Conservation (phyloP, 2,113 vertebrate genomes). For the Egretta garzetta region DNA sequence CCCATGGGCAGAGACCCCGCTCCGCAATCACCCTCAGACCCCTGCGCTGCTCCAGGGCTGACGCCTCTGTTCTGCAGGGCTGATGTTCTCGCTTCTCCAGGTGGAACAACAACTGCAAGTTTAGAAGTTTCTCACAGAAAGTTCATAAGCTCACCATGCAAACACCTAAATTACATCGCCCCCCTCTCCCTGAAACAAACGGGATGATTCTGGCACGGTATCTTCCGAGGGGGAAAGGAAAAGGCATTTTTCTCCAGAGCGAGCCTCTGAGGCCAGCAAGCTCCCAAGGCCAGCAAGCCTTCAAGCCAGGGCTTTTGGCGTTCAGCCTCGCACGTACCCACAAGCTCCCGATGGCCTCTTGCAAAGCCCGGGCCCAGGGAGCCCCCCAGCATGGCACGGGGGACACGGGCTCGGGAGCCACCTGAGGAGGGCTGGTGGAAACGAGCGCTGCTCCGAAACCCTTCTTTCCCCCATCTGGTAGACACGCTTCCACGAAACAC, state of each 20-base stretch:
- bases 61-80: neutral
- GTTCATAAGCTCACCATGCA: neutral
- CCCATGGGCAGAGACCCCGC: neutral
- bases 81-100: neutral
- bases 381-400: neutral
- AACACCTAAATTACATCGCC: neutral
- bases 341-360: neutral
- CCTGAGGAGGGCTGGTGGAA: neutral
- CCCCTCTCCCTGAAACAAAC: neutral
- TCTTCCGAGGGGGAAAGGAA: neutral
- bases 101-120: neutral
- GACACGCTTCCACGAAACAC: neutral
- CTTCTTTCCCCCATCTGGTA: neutral
- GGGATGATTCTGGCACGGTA: neutral
- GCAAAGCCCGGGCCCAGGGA: neutral
- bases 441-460: neutral
- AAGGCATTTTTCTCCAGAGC: neutral
- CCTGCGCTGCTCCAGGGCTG: neutral
- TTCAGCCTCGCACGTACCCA: neutral
- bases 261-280: neutral
- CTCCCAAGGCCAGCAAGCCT: neutral
- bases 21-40: neutral
- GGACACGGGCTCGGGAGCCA: neutral
- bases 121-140: neutral
- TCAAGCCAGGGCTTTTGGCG: neutral